Evolutionary conservation across 2,113 vertebrate genomes (phyloP).

Genomic region (Peromyscus polionotus): DNA sequence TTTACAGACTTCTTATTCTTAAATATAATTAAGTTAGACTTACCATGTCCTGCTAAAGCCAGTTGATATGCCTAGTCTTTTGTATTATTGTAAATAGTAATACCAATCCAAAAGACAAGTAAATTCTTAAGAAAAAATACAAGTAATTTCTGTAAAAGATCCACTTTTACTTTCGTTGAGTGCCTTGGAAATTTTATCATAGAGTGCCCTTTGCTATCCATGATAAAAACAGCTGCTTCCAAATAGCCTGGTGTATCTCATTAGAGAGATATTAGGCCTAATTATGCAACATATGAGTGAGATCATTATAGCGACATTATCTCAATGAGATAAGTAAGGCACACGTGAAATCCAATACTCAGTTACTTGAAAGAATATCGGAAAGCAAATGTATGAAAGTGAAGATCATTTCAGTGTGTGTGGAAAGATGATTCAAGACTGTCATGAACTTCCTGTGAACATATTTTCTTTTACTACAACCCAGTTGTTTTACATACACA

Average conservation of each 20-base stretch:
- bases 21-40: neutral
- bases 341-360: conserved; percentile 59
- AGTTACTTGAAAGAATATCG: conserved; percentile 55
- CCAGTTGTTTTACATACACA: neutral
- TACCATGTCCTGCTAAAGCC: neutral
- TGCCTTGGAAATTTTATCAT: conserved; percentile 34
- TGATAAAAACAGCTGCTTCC: conserved; percentile 56
- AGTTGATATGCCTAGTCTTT: conserved; percentile 6
- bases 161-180: conserved; percentile 2
- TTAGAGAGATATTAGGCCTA: conserved; percentile 71
- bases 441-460: neutral
- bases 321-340: conserved; percentile 65
- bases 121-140: conserved; percentile 12
- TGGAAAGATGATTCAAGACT: conserved; percentile 5
- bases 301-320: conserved; percentile 72
- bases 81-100: conserved; percentile 39
- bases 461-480: neutral
- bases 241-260: conserved; percentile 67
- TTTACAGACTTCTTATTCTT: neutral
- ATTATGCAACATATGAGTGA: conserved; percentile 70
- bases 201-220: conserved; percentile 12
- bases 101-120: neutral
- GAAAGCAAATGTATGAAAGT: conserved; percentile 66
- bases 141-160: neutral
- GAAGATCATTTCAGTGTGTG: conserved; percentile 23